These are phyloP conservation scores for Brienomyrus longianalis DNA, from an alignment of 2,113 vertebrate genomes.

Conservation along the genomic window DNA sequence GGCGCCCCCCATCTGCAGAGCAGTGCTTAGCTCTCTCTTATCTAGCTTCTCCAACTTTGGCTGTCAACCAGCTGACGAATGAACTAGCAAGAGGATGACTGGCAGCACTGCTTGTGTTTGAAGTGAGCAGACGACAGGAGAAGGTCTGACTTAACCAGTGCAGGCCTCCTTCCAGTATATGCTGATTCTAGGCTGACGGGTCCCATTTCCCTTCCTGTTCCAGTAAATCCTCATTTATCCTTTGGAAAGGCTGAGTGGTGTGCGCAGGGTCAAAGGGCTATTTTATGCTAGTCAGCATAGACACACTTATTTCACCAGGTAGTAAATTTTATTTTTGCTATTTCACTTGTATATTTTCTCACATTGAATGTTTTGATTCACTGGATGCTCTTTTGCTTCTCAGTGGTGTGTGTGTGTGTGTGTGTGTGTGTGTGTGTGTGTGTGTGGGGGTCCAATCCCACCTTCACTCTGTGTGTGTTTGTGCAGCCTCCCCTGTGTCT, in stretches of 20 bases:
- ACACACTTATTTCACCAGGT: neutral
- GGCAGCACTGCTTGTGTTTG: neutral
- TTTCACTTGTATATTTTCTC: neutral
- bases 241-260: conserved; percentile 29
- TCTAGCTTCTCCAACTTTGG: conserved; percentile 7
- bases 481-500: neutral
- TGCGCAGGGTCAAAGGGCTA: neutral
- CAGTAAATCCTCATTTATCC: conserved; percentile 35
- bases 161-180: too few relatives aligned
- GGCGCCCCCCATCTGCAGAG: neutral
- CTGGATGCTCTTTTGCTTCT: neutral
- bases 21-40: neutral
- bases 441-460: neutral
- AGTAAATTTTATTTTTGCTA: neutral
- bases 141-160: conserved; percentile 30
- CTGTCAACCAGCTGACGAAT: conserved; percentile 13
- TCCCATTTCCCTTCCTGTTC: conserved; percentile 40
- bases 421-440: neutral
- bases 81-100: neutral
- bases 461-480: neutral
- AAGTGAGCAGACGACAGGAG: conserved; percentile 12
- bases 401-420: neutral
- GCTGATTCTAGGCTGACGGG: conserved; percentile 28
- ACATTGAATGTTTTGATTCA: neutral
- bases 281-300: neutral